Evolutionary conservation across 2,888 invertebrate species (phyloP).

Genomic region (Tryphoninae sp.): DNA sequence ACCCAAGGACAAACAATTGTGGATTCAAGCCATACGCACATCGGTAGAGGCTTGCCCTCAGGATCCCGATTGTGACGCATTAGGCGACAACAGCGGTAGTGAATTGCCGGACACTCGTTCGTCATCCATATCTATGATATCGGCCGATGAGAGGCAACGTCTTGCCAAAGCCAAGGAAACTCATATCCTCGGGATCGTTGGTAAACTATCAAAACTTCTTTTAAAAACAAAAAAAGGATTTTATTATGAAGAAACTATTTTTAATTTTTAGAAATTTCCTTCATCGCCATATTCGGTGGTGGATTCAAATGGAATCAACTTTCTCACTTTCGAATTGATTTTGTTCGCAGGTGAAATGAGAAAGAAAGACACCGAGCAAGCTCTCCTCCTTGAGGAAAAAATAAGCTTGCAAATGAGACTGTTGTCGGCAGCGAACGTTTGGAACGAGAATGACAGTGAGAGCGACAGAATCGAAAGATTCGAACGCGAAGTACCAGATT

Average conservation of each 20-base stretch:
- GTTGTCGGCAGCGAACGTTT: constrained; percentile 85
- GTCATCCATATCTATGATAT: constrained; percentile 75
- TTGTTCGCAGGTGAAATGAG: constrained; percentile 88
- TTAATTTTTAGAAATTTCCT: background rate
- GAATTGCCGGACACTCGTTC: constrained; percentile 73
- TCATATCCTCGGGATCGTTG: constrained; percentile 90
- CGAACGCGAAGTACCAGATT: constrained; percentile 83
- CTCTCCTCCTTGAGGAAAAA: constrained; percentile 93
- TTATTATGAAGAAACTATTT: constrained; percentile 45
- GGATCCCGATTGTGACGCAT: constrained; percentile 87
- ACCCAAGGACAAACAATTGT: constrained; percentile 93
- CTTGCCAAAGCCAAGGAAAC: constrained; percentile 90
- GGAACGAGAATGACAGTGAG: constrained; percentile 77
- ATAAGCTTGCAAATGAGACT: constrained; percentile 91
- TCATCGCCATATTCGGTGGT: too few relatives aligned
- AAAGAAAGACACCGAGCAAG: constrained; percentile 94
- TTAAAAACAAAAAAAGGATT: constrained; percentile 3
- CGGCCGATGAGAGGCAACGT: constrained; percentile 90
- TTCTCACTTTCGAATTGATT: constrained; percentile 54
- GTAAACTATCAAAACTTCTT: constrained; percentile 81
- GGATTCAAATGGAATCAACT: constrained; percentile 27
- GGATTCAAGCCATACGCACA: constrained; percentile 94
- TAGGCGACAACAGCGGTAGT: constrained; percentile 72
- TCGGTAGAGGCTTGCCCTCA: constrained; percentile 94
- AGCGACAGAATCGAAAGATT: constrained; percentile 71